Base-by-base conservation (phyloP, 2,113 vertebrate genomes). In the Calidris pugnax region DNA sequence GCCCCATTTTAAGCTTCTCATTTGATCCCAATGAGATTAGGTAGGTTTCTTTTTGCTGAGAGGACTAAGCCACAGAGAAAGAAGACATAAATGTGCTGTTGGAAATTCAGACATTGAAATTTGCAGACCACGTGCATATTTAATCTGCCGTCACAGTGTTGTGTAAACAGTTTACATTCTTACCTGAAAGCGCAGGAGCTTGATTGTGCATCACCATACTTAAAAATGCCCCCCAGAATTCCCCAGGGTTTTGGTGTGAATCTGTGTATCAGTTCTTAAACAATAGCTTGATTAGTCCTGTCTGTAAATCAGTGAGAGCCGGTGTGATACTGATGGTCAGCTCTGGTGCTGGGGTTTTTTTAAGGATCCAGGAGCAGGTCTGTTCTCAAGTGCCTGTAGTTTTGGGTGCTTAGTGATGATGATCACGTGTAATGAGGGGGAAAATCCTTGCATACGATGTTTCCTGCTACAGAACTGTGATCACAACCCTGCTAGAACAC, bases 41-140 rank as follows among this genome's bases (percentile, higher is more conserved):
- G 43, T 93, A 59, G 43, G 41, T 89, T 89, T 96, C 32, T 56
- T 82, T 74, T 71, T 90, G 62, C 60, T 90, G 80, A 88, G 84
- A 85, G 80, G n/a, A 87, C 53, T 71, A 79, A 93, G 48, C 75
- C 32, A 43, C 45, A 71, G 83, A 48, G 75, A 69, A 89, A 89
- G 53, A 94, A 37, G 45, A 33, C 33, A n/a, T 56, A 80, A 78
- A 62, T n/a, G 7, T 62, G 35, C 35, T 71, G 21, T 43, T 78
- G 76, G 62, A 53, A 57, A 60, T 85, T 41, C 27, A 53, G 57
- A 11, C 17, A 17, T 12, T 74, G 78, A 69, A 32, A 77, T 83
- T 51, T 83, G 37, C 78, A 85, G 78, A 75, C 37, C 27, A 6
- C 0, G 3, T 88, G 62, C 32, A 8, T 57, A 28, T 77, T 92